Conservation (phyloP, 2,888 invertebrate species). For the Eupeodes latifasciatus region DNA sequence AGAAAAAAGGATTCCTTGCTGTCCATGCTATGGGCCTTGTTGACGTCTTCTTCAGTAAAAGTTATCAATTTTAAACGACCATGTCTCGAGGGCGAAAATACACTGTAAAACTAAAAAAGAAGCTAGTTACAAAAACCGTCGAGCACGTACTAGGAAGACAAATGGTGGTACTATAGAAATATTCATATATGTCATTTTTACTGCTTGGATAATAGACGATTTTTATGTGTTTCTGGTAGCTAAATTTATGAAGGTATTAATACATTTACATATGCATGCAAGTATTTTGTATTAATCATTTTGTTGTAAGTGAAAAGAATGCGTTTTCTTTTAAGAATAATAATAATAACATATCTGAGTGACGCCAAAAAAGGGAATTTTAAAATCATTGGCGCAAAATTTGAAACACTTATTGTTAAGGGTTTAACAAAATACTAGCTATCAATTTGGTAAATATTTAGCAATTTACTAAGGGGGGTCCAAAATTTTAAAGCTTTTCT, state of each 20-base stretch:
- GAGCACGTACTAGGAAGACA: constrained; percentile 45
- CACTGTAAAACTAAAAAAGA: not conserved
- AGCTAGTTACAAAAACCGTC: not conserved
- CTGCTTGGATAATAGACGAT: not conserved
- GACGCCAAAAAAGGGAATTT: no score
- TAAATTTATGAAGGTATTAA: not conserved
- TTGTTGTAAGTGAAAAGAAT: no score
- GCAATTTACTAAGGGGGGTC: no score
- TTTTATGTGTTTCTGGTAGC: not conserved
- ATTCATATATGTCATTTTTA: not conserved
- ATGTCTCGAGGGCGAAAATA: not conserved
- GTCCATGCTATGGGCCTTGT: constrained; percentile 27
- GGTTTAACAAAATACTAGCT: no score
- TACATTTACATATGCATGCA: not conserved
- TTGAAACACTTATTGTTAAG: no score
- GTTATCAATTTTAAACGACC: constrained; percentile 48
- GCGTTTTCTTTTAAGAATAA: no score
- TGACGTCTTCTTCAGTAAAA: constrained; percentile 36
- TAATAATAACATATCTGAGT: no score
- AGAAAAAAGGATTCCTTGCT: not conserved
- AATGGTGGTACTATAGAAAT: not conserved
- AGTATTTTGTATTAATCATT: no score
- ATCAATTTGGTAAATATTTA: no score
- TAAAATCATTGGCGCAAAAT: no score
- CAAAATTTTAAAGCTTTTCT: no score